Conservation (phyloP, 2,888 invertebrate species). For the Heliconius hortense region DNA sequence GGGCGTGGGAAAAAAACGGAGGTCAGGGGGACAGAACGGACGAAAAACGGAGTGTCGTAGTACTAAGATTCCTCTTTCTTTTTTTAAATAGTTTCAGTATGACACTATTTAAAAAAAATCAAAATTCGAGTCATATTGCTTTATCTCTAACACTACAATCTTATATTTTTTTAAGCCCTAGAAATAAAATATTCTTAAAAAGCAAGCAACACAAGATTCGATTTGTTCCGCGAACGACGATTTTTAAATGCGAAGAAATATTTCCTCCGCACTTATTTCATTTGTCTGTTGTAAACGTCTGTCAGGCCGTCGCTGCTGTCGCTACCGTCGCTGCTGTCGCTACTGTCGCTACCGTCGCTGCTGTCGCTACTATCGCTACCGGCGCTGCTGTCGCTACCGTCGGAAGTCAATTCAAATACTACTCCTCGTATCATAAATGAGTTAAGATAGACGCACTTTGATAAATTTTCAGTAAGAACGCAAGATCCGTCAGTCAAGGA, state of each 20-base stretch:
- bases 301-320: not conserved
- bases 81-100: too few relatives aligned
- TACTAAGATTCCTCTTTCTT: too few relatives aligned
- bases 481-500: too few relatives aligned
- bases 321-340: not conserved
- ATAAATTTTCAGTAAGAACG: too few relatives aligned
- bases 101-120: too few relatives aligned
- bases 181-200: not conserved
- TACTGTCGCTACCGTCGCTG: not conserved
- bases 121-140: too few relatives aligned
- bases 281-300: not conserved
- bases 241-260: conserved; percentile 8
- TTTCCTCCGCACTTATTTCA: conserved; percentile 3
- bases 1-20: too few relatives aligned
- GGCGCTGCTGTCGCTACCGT: not conserved
- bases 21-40: too few relatives aligned
- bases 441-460: not conserved
- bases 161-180: not conserved
- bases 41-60: too few relatives aligned
- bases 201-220: not conserved
- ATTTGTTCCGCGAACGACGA: not conserved
- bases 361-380: too few relatives aligned
- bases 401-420: not conserved
- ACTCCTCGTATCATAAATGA: too few relatives aligned
- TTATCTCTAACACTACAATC: too few relatives aligned